Evolutionary conservation across 2,888 invertebrate species (phyloP).

Genomic region (Frankliniella fusca): DNA sequence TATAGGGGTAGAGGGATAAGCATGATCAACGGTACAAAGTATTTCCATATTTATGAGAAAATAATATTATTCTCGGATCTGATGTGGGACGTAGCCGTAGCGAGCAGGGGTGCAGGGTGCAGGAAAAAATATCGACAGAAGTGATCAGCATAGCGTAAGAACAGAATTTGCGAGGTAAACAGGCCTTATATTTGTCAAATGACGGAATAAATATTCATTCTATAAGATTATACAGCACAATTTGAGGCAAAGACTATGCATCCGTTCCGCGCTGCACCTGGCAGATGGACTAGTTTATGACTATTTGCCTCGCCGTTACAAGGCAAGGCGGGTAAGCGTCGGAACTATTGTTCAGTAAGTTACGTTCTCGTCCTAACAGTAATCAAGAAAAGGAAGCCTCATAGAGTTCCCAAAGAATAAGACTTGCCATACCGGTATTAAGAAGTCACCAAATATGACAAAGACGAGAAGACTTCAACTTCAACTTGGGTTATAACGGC

Average conservation of each 20-base stretch:
- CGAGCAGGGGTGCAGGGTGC: not conserved
- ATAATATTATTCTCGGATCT: slow-evolving; percentile 7
- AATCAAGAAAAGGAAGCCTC: no score
- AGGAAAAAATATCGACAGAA: not conserved
- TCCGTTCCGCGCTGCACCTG: not conserved
- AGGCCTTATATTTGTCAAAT: not conserved
- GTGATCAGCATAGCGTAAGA: not conserved
- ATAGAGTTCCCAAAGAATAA: no score
- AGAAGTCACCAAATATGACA: no score
- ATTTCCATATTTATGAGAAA: slow-evolving; percentile 1
- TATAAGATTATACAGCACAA: no score
- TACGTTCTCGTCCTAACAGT: no score
- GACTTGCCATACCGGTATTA: no score
- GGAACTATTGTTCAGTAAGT: not conserved
- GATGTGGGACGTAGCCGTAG: no score
- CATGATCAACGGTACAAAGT: not conserved
- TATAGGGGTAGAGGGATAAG: not conserved
- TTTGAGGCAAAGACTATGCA: no score
- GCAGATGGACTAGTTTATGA: not conserved
- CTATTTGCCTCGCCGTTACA: not conserved
- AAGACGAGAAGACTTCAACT: no score
- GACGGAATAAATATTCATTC: no score
- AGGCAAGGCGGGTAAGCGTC: not conserved
- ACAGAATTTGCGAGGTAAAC: not conserved
- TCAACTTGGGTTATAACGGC: no score